Base-by-base conservation (phyloP, 2,888 invertebrate species). In the Ernsta delagoae region DNA sequence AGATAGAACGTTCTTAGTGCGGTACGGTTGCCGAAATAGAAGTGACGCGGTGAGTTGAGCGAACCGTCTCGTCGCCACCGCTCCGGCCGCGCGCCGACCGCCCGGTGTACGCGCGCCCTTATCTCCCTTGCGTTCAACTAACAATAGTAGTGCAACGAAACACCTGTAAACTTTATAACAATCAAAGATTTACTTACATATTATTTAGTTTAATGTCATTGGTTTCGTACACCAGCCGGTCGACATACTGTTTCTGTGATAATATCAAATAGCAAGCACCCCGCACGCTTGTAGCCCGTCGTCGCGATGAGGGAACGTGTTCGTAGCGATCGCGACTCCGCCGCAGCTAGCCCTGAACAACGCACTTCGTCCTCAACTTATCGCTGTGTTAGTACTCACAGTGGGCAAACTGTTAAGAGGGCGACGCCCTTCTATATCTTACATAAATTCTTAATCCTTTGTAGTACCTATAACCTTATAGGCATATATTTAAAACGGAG, bases 1-100 rank as follows among this genome's bases (percentile, higher is more conserved):
- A 84, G 86, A 79, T 83, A 83, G 79, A 83, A 83, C 36, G 41
- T 71, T 72, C 85, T 84, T 87, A 89, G 87, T 85, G 87, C 85
- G 86, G 83, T 86, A 54, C 12, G 36, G 56, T 57, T n/a, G 11
- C 56, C 57, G 66, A 60, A 12, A 39, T 16, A 54, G 43, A 50
- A 50, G 6, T 64, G 8, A 31, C 54, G 65, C 36, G 48, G 61
- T 50, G 61, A 50, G 48, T 5, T 16, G 9, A 8, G 34, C 54
- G 54, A 34, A 34, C 57, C 59, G 63, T n/a, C n/a, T 43, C 59
- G 65, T 31, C 31, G n/a, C 54, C 24, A 50, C 50, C 5, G 12
- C 16, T 50, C 8, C 50, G 50, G 50, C 50, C 50, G 50, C 50
- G 16, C 50, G 50, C 0, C 8, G 50, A 24, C 50, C 50, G 50